Conservation (phyloP, 2,797 vertebrate species). For the Scolopax rusticola region DNA sequence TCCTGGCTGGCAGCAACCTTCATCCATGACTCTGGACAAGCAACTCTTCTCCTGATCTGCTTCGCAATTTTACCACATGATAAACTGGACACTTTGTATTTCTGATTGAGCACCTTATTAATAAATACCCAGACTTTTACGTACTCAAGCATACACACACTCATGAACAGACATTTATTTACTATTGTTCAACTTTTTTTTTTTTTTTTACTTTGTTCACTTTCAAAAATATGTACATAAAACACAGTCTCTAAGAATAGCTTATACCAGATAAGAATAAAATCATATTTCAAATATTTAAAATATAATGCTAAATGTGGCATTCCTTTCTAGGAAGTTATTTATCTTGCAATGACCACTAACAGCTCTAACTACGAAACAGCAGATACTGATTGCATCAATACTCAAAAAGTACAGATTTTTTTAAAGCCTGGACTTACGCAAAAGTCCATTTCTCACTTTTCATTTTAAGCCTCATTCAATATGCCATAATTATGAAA, state of each 20-base stretch:
- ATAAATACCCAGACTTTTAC: background rate
- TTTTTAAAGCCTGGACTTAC: background rate
- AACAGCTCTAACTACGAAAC: background rate
- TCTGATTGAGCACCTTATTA: background rate
- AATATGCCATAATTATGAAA: slow-evolving; percentile 30
- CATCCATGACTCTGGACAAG: background rate
- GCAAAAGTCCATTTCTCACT: background rate
- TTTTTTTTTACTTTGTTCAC: background rate
- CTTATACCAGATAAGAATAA: background rate
- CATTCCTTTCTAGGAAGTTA: background rate
- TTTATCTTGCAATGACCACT: background rate
- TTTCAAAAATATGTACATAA: background rate
- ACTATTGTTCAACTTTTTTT: background rate
- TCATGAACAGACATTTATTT: background rate
- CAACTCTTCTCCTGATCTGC: background rate
- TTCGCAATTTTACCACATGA: background rate
- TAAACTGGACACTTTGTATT: background rate
- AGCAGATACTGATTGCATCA: background rate
- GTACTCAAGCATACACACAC: background rate
- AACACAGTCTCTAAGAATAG: background rate
- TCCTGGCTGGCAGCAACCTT: background rate
- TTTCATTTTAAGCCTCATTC: background rate
- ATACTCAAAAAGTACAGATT: background rate
- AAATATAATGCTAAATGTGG: background rate
- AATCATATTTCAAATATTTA: slow-evolving; percentile 2